Percentiles rank a stretch among this genome's conserved stretches.
Evolutionary conservation across 2,113 vertebrate genomes (phyloP).

Genomic region (Pluvialis apricaria): DNA sequence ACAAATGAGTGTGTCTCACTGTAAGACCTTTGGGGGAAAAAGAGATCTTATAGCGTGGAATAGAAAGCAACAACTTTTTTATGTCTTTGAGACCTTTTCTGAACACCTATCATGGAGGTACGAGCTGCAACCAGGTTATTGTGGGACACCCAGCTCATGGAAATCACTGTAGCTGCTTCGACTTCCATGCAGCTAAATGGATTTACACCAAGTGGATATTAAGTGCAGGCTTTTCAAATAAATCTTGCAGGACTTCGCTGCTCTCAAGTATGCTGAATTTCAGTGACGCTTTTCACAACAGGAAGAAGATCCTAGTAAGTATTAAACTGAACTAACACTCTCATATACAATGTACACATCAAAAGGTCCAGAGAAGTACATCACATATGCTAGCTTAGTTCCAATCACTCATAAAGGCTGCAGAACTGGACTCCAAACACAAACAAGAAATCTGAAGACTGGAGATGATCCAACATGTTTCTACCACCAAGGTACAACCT

Average conservation of each 20-base stretch:
- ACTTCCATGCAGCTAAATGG: background rate
- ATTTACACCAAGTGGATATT: background rate
- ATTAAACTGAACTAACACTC: background rate
- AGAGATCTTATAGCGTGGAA: background rate
- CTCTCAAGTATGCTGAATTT: background rate
- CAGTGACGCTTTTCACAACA: background rate
- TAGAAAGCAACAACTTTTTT: background rate
- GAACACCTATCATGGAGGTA: background rate
- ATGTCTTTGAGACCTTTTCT: background rate
- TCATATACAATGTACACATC: background rate
- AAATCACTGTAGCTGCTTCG: background rate
- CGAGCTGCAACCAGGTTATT: background rate
- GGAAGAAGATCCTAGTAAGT: background rate
- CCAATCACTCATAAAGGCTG: background rate
- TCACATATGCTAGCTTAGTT: background rate
- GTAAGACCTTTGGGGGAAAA: rapidly evolving
- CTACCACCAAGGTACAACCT: background rate
- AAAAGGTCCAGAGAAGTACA: background rate
- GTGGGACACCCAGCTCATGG: background rate
- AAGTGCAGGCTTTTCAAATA: background rate
- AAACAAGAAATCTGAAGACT: background rate
- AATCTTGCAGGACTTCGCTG: background rate
- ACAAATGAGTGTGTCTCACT: background rate
- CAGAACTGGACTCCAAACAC: background rate
- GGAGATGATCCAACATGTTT: background rate